These are phyloP conservation scores for Drosophila repletoides DNA, from an alignment of 1,140 invertebrate species.

Conservation along the genomic window DNA sequence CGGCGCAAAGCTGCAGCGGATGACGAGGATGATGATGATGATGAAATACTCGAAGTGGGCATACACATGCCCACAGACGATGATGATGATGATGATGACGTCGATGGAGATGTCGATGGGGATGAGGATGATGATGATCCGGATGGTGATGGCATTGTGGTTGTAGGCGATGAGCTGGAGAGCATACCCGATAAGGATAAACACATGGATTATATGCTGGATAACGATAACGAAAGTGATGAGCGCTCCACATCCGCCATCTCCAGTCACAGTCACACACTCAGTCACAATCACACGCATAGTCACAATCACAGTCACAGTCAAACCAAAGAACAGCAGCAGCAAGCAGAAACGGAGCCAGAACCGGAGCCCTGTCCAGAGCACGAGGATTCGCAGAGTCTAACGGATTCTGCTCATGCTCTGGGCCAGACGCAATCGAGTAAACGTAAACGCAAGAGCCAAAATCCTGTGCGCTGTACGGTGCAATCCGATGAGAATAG, in stretches of 20 bases:
- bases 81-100: slow-evolving; percentile 67
- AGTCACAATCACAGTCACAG: slow-evolving; percentile 83
- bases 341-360: slow-evolving; percentile 42
- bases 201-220: slow-evolving; percentile 34
- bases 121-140: slow-evolving; percentile 87
- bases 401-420: slow-evolving; percentile 82
- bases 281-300: slow-evolving; percentile 86
- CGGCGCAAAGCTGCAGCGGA: slow-evolving; percentile 45
- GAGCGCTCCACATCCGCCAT: slow-evolving; percentile 83
- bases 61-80: too few species aligned
- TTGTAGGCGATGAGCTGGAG: slow-evolving; percentile 82
- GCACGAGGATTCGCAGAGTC: slow-evolving; percentile 87
- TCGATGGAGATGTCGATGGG: slow-evolving; percentile 66
- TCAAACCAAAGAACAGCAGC: slow-evolving; percentile 85
- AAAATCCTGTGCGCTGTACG: slow-evolving; percentile 93
- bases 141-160: slow-evolving; percentile 83
- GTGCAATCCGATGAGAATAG: slow-evolving; percentile 83
- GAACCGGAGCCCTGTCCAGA: slow-evolving; percentile 68
- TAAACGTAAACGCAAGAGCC: slow-evolving; percentile 94
- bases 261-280: slow-evolving; percentile 84
- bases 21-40: slow-evolving; percentile 64
- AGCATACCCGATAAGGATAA: slow-evolving; percentile 61
- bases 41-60: too few species aligned
- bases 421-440: slow-evolving; percentile 71
- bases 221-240: slow-evolving; percentile 62